Percentiles rank a stretch among this genome's conserved stretches.
Evolutionary conservation across 2,113 vertebrate species (phyloP).

Genomic region (Pitta sordida): DNA sequence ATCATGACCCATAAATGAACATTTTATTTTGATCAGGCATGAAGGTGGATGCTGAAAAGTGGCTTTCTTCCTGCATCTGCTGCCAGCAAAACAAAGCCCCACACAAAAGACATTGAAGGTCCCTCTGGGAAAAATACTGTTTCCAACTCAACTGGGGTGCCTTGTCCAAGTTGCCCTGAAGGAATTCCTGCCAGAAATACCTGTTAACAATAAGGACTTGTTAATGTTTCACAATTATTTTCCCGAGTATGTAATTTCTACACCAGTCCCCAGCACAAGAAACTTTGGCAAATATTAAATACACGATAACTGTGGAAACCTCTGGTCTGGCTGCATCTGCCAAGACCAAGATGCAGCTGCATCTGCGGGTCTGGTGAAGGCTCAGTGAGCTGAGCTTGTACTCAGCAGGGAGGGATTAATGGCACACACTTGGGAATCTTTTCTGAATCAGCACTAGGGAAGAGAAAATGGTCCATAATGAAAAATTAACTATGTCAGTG

Average conservation of each 20-base stretch:
- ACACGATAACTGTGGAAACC: neutral
- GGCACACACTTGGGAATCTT: neutral
- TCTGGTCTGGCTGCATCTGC: neutral
- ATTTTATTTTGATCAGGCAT: neutral
- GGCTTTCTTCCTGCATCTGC: neutral
- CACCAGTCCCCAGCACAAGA: neutral
- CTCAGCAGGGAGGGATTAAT: neutral
- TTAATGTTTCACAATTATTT: slow-evolving; percentile 59
- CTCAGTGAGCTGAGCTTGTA: neutral
- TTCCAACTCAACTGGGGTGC: neutral
- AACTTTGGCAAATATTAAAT: neutral
- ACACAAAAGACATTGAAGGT: slow-evolving; percentile 13
- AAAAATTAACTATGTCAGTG: neutral
- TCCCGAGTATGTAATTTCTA: slow-evolving; percentile 44
- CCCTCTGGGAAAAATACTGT: slow-evolving; percentile 25
- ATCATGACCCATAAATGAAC: neutral
- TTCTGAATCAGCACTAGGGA: neutral
- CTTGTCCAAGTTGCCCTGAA: slow-evolving; percentile 43
- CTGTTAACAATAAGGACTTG: slow-evolving; percentile 63
- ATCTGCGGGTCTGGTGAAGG: neutral
- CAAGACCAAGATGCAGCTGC: neutral
- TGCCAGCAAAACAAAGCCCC: slow-evolving; percentile 19
- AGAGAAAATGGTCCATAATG: neutral
- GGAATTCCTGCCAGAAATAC: slow-evolving; percentile 49
- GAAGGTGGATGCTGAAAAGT: slow-evolving; percentile 13